Percentiles rank a stretch among this genome's conserved stretches.
These are phyloP conservation scores for Crotalus tigris DNA, from an alignment of 2,113 vertebrate species.

Conservation along the genomic window DNA sequence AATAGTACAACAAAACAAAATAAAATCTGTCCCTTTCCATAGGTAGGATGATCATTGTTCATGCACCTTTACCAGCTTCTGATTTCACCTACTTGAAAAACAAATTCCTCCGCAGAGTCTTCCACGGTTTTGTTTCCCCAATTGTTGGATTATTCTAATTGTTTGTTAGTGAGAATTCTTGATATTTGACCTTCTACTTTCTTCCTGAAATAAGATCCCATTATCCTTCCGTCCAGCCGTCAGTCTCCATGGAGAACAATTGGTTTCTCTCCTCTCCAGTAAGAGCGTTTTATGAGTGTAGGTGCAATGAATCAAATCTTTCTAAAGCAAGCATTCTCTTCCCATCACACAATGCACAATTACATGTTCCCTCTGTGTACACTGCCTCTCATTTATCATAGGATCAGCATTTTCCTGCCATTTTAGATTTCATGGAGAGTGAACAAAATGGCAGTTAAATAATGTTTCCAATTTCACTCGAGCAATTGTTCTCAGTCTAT, in stretches of 20 bases:
- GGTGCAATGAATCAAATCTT: constrained; percentile 31
- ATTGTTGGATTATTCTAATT: constrained; percentile 2
- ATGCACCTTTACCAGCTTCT: background rate
- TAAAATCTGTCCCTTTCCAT: background rate
- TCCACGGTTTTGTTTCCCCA: background rate
- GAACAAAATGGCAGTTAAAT: constrained; percentile 24
- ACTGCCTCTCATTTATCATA: constrained; percentile 24
- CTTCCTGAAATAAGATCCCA: constrained; percentile 22
- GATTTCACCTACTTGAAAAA: background rate
- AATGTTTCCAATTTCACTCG: constrained; percentile 17
- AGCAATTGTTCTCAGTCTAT: constrained; percentile 3
- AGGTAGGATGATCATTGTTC: background rate
- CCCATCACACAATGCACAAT: constrained; percentile 27
- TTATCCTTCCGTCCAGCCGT: constrained; percentile 6
- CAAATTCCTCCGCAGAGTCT: background rate
- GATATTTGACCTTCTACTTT: constrained; percentile 21
- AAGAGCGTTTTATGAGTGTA: constrained; percentile 14
- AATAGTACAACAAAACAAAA: background rate
- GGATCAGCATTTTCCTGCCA: constrained; percentile 30
- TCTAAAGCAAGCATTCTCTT: constrained; percentile 27
- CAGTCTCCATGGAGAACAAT: constrained; percentile 35
- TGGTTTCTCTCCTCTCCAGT: constrained; percentile 10
- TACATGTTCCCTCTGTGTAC: constrained; percentile 23
- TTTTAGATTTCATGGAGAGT: constrained; percentile 37
- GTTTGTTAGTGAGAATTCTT: constrained; percentile 13